phyloP scores from a whole-genome alignment of 2,888 invertebrate genomes.

The Chironomus riparius region DNA sequence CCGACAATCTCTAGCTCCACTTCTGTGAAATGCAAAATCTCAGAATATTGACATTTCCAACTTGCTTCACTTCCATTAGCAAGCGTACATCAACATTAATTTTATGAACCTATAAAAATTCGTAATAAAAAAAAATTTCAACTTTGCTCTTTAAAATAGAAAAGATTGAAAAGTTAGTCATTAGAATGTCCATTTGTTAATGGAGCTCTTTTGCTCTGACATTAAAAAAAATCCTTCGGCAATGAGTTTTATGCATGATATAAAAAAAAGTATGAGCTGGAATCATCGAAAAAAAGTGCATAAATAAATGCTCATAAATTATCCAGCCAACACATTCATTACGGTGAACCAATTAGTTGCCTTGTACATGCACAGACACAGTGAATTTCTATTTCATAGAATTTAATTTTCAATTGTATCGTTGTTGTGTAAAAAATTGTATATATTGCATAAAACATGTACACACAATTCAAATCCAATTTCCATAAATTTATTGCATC shows the following conservation, averaged over 20 bases:
- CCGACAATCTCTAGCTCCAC: no score
- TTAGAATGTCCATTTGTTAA: neutral
- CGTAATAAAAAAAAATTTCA: neutral
- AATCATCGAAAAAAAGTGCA: neutral
- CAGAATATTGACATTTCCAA: neutral
- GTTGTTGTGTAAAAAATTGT: neutral
- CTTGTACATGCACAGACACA: neutral
- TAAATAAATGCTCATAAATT: neutral
- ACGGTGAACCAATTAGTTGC: neutral
- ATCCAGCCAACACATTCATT: neutral
- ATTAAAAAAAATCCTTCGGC: neutral
- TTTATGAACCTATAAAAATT: neutral
- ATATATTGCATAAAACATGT: neutral
- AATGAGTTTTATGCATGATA: neutral
- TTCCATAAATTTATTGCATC: constrained; percentile 20
- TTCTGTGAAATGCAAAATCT: no score
- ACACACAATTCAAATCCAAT: constrained; percentile 16
- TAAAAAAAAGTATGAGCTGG: neutral
- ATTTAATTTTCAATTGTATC: neutral
- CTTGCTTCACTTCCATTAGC: neutral
- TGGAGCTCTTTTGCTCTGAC: neutral
- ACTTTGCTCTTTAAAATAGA: neutral
- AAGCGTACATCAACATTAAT: neutral
- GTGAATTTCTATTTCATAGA: neutral
- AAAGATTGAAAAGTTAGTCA: neutral